Base-by-base conservation (phyloP, 1,140 invertebrate species). In the Camponotus pennsylvanicus region DNA sequence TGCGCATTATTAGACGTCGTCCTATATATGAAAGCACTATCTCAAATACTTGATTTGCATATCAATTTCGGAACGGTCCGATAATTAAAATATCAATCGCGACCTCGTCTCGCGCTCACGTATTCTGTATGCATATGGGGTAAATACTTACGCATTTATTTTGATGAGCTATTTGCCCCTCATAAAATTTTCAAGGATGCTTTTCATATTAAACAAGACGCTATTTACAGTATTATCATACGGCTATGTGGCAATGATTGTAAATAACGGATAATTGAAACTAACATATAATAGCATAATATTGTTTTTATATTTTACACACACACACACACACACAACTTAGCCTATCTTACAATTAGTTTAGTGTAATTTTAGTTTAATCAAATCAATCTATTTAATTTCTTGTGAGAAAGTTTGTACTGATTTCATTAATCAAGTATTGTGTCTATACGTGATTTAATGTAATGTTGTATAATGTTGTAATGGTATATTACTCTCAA, bases 11-110 rank as follows among this genome's bases (percentile, higher is more conserved):
- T 76, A 76, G 15, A 59, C 2, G 3, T 9, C 8, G 67, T 61
- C 32, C 83, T 57, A 49, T 70, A 52, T 49, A 52, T 49, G 69
- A 73, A 75, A 45, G 75, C 55, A 42, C 52, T 52, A 75, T 42
- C 66, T 70, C 52, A 49, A 57, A 80, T 49, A 34, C 61, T 86
- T 70, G 32, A 80, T 88, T 88, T 82, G 61, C 69, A 80, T 76
- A 86, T 66, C 69, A 86, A 66, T 88, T 86, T 69, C 55, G 42
- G 64, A 69, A 80, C 84, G 37, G 15, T 52, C 61, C 32, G 85
- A 80, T 86, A 86, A 88, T 88, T 88, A 88, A 88, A 86, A 88
- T 59, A 80, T 69, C 77, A 80, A 80, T 80, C 77, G 49, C 15
- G 77, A 80, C 37, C 64, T 34, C 9, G 45, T 55, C 63, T 27